A percentile compares a stretch with the other conserved stretches of the same genome.
These are phyloP conservation scores for Pecten maximus DNA, from an alignment of 2,888 invertebrate species.

Conservation along the genomic window DNA sequence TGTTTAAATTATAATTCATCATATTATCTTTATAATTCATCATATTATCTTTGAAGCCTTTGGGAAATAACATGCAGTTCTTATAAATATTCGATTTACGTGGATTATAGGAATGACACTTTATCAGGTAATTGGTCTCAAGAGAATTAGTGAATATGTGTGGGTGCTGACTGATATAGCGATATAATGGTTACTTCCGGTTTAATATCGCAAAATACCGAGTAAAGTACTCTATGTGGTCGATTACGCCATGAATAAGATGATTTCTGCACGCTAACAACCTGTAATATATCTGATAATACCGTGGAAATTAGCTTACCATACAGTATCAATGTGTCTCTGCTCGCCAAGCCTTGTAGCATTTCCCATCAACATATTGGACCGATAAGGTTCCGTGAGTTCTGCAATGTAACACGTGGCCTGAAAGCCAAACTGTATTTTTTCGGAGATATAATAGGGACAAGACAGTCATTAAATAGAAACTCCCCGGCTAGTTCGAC, in stretches of 20 bases:
- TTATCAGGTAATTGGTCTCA: no score
- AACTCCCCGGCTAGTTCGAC: not conserved
- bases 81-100: no score
- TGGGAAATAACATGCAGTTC: no score
- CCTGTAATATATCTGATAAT: not conserved
- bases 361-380: not conserved
- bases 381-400: not conserved
- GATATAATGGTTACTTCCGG: no score
- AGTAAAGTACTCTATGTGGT: not conserved
- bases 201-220: no score
- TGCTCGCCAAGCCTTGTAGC: not conserved
- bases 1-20: no score
- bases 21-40: no score
- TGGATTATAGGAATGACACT: no score
- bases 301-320: not conserved
- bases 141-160: no score
- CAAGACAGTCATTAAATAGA: not conserved
- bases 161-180: no score
- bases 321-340: not conserved
- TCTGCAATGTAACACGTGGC: not conserved
- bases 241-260: not conserved
- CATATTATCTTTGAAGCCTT: no score
- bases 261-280: not conserved
- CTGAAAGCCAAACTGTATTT: not conserved
- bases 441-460: not conserved